phyloP scores from a whole-genome alignment of 64 coral and sea anemone species.

The Pachyseris speciosa region DNA sequence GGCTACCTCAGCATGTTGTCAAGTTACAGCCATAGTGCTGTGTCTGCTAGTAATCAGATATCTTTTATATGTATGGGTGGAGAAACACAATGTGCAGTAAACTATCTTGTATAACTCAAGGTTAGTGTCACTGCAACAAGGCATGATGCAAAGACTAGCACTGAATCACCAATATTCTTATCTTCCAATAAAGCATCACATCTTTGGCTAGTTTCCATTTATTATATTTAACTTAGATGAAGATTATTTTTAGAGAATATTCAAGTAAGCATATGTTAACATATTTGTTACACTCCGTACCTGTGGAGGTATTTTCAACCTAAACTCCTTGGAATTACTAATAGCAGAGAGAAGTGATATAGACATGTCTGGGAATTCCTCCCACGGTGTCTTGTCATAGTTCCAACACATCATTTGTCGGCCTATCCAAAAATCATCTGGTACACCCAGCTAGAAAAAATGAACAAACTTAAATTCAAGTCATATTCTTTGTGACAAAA shows the following conservation, averaged over 20 bases:
- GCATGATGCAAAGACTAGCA: too few relatives aligned
- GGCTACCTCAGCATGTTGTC: too few relatives aligned
- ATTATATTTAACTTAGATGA: too few relatives aligned
- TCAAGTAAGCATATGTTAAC: too few relatives aligned
- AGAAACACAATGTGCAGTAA: too few relatives aligned
- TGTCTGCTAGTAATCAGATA: background rate
- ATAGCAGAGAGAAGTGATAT: conserved; percentile 93
- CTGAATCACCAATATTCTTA: too few relatives aligned
- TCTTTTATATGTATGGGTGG: too few relatives aligned
- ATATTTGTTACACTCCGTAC: conserved; percentile 34
- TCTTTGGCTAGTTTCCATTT: background rate
- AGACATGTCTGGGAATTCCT: conserved; percentile 97
- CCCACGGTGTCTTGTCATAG: conserved; percentile 97
- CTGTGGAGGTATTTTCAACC: conserved; percentile 97
- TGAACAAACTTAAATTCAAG: background rate
- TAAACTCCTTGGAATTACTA: conserved; percentile 90
- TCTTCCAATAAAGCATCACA: too few relatives aligned
- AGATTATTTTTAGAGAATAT: too few relatives aligned
- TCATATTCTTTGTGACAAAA: background rate
- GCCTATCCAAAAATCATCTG: conserved; percentile 99
- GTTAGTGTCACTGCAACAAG: background rate
- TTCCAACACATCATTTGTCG: conserved; percentile 99
- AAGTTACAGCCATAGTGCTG: too few relatives aligned
- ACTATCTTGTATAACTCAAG: too few relatives aligned
- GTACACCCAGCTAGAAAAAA: conserved; percentile 80